A percentile compares a stretch with the other conserved stretches of the same genome.
phyloP scores from a whole-genome alignment of 2,113 vertebrate species.

The Clupea harengus region DNA sequence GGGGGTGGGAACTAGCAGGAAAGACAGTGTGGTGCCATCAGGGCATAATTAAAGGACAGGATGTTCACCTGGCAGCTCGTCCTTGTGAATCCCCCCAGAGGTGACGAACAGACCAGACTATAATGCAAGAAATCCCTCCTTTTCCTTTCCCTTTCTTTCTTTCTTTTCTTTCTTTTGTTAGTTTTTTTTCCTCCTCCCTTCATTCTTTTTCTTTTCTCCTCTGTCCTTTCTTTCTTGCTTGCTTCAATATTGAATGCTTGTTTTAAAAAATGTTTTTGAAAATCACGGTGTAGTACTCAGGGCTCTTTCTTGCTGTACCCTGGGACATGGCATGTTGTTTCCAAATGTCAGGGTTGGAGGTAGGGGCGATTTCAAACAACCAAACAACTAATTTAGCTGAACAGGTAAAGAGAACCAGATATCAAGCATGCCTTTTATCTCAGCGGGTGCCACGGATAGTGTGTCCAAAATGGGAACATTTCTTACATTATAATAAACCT shows the following conservation, averaged over 20 bases:
- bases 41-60: background rate
- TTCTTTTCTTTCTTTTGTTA: background rate
- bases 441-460: background rate
- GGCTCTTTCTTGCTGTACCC: background rate
- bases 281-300: background rate
- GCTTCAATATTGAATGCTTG: background rate
- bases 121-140: background rate
- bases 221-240: background rate
- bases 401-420: background rate
- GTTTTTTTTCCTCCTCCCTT: background rate
- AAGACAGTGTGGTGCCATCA: slow-evolving; percentile 4
- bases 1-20: background rate
- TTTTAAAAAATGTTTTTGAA: background rate
- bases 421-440: background rate
- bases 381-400: background rate
- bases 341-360: slow-evolving; percentile 2
- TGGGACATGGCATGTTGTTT: background rate
- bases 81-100: background rate
- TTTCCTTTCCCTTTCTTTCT: background rate
- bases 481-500: background rate
- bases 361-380: background rate
- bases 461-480: background rate
- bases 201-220: background rate
- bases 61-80: slow-evolving; percentile 13
- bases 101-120: background rate